phyloP scores from a whole-genome alignment of 2,888 invertebrate genomes.

The Anoncus sp. region DNA sequence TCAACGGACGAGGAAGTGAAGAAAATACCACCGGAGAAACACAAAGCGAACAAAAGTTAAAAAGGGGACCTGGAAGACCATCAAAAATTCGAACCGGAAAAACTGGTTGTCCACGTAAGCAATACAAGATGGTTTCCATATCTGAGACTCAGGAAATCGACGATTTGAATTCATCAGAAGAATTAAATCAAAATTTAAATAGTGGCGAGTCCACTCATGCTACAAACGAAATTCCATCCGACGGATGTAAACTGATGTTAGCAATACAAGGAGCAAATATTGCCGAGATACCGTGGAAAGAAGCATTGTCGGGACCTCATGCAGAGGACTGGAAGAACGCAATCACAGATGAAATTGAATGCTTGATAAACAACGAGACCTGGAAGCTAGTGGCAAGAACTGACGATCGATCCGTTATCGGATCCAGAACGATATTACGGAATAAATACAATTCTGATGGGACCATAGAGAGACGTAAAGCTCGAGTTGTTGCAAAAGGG shows the following conservation, averaged over 20 bases:
- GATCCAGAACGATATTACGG: background rate
- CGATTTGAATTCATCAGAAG: too few species aligned
- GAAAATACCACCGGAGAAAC: too few species aligned
- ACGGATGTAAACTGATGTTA: background rate
- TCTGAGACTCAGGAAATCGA: too few species aligned
- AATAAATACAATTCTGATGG: background rate
- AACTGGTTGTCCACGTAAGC: background rate
- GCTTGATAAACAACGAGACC: too few species aligned
- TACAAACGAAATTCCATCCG: background rate
- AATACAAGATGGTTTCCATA: slow-evolving; percentile 2
- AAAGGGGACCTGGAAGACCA: slow-evolving; percentile 16
- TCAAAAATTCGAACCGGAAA: background rate
- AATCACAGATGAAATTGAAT: too few species aligned
- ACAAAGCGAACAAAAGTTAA: background rate
- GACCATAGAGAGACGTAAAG: background rate
- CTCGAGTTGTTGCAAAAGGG: background rate
- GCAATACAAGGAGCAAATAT: too few species aligned
- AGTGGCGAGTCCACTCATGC: background rate
- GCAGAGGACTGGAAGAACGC: too few species aligned
- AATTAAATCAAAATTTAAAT: background rate
- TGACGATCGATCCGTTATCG: background rate
- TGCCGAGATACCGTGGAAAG: too few species aligned
- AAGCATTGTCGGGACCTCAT: too few species aligned
- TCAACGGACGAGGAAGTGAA: background rate
- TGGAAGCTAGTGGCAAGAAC: too few species aligned